Base-by-base conservation (phyloP, 2,113 vertebrate genomes). In the Psettodes erumei region DNA sequence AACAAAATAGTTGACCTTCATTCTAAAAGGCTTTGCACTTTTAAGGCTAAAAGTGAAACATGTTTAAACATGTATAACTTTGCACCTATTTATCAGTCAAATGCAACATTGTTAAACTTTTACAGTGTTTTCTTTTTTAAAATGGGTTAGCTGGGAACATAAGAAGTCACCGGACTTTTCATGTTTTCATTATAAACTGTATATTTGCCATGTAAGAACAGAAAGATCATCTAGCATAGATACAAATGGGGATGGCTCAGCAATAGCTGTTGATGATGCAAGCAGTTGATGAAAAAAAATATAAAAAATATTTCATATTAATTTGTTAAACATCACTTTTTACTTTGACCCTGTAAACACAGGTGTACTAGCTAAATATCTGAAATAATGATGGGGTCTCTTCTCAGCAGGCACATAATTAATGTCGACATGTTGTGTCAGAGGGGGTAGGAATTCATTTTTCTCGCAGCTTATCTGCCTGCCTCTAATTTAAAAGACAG, bases 341-440 rank as follows among this genome's bases (percentile, higher is more conserved):
- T 54, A 5, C 15, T 32, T 11, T 67, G 15, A 10, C 3, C 6
- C 11, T 53, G 33, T 61, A 77, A 72, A 64, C 45, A 53, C 32
- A 23, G 27, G 23, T 61, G 61, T 63, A 33, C 50, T 38, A 18
- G 27, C 27, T 53, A 64, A 74, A 79, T 51, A 71, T 69, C 42
- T 73, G 32, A 81, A 65, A 63, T 56, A 70, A 73, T 59, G 66
- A 62, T 23, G n/a, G 47, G 32, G 55, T 71, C 43, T 50, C 45
- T 18, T 73, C 40, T 37, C 16, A 37, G 3, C 37, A 37, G 54
- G 53, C 35, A 43, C 27, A 51, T 79, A 60, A 77, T 90, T 79
- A 74, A 85, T 80, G 77, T 59, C 58, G 63, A 74, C 70, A 71
- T 67, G 53, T 63, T 69, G 50, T 84, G 79, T 83, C 69, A 82